Evolutionary conservation across 2,797 vertebrate genomes (phyloP).

Genomic region (Cetoscarus ocellatus): DNA sequence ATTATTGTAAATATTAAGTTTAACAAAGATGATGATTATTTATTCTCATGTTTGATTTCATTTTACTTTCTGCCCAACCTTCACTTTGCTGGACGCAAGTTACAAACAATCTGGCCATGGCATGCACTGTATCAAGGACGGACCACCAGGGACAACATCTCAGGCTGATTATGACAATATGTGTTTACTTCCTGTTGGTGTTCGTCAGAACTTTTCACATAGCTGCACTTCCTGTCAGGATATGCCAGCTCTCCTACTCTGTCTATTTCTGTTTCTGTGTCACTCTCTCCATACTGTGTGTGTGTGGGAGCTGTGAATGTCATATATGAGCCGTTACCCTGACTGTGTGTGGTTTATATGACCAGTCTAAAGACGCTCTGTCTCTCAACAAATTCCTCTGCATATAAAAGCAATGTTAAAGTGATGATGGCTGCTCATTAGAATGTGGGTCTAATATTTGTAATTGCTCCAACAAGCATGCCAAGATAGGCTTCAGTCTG

Average conservation of each 20-base stretch:
- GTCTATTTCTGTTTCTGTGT: slow-evolving; percentile 29
- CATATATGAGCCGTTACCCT: slow-evolving; percentile 7
- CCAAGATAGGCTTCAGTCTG: no score
- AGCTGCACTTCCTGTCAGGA: slow-evolving; percentile 69
- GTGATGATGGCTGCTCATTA: background rate
- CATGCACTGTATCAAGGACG: background rate
- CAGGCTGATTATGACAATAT: background rate
- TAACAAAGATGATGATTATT: background rate
- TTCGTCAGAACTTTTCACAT: slow-evolving; percentile 25
- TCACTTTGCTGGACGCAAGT: background rate
- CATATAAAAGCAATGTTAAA: background rate
- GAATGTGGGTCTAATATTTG: background rate
- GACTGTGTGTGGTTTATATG: background rate
- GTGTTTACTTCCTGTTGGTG: slow-evolving; percentile 56
- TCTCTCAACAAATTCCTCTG: background rate
- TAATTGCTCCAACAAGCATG: no score
- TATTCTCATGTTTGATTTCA: slow-evolving; percentile 1
- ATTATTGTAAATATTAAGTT: slow-evolving; percentile 6
- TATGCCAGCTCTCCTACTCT: slow-evolving; percentile 22
- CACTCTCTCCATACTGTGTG: slow-evolving; percentile 2
- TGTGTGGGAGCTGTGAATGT: background rate
- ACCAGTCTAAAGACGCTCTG: background rate
- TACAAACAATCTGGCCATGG: background rate
- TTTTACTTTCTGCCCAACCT: background rate
- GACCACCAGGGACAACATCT: slow-evolving; percentile 17